These are phyloP conservation scores for Flexamia atlantica DNA, from an alignment of 2,888 invertebrate genomes.

Conservation along the genomic window DNA sequence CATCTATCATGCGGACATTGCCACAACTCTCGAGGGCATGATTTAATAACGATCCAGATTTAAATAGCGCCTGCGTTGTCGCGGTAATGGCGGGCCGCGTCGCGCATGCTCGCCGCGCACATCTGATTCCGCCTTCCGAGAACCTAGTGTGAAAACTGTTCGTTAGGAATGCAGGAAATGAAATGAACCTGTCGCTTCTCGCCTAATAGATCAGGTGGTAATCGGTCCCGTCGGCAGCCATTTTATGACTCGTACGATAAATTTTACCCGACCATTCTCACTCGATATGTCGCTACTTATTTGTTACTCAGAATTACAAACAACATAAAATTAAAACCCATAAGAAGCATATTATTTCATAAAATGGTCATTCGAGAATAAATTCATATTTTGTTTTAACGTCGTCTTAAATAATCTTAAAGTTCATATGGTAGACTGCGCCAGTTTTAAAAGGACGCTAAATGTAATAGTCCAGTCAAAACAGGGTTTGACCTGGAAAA, in stretches of 20 bases:
- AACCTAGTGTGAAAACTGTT: constrained; percentile 51
- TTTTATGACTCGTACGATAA: constrained; percentile 44
- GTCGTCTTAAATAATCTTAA: too few relatives aligned
- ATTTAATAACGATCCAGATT: constrained; percentile 58
- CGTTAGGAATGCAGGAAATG: constrained; percentile 59
- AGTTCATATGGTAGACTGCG: too few relatives aligned
- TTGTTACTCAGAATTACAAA: too few relatives aligned
- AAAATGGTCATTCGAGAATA: too few relatives aligned
- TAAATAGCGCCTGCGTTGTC: constrained; percentile 49
- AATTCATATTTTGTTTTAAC: too few relatives aligned
- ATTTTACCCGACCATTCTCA: constrained; percentile 18
- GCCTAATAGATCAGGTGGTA: constrained; percentile 51
- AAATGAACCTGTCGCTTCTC: constrained; percentile 48
- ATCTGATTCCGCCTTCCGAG: constrained; percentile 37
- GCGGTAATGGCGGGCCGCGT: constrained; percentile 18
- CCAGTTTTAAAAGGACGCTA: too few relatives aligned
- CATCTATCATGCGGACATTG: constrained; percentile 13
- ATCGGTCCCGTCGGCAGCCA: constrained; percentile 1
- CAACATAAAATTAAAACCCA: too few relatives aligned
- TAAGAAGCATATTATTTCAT: too few relatives aligned
- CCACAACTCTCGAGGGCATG: constrained; percentile 1
- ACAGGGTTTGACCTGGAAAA: too few relatives aligned
- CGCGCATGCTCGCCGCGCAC: constrained; percentile 1
- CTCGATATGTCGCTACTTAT: not conserved
- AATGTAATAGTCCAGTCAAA: too few relatives aligned